phyloP scores from a whole-genome alignment of 2,113 vertebrate species.

The Planiliza haematocheilus region DNA sequence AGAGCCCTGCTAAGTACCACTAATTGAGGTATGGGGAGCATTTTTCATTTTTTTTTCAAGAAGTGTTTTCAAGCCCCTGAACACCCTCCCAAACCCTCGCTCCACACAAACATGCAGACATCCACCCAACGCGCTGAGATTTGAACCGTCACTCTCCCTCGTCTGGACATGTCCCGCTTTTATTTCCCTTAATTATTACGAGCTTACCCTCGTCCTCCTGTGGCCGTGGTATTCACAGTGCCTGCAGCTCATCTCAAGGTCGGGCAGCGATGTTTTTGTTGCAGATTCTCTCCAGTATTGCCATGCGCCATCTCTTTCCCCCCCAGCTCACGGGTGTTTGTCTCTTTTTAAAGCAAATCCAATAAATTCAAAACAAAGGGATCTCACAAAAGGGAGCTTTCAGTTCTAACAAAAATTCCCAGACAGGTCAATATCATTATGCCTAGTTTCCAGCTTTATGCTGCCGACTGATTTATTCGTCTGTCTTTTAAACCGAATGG shows the following conservation, averaged over 20 bases:
- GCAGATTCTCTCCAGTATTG: constrained; percentile 36
- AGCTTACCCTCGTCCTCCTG: constrained; percentile 26
- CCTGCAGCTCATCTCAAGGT: constrained; percentile 60
- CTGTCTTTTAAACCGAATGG: constrained; percentile 34
- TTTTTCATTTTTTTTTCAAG: constrained; percentile 35
- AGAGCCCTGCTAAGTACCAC: constrained; percentile 56
- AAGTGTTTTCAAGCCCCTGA: constrained; percentile 38
- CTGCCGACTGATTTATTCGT: constrained; percentile 13
- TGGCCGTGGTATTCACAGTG: constrained; percentile 20
- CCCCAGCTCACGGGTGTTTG: constrained; percentile 22
- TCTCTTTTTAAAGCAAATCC: constrained; percentile 33
- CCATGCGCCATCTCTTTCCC: constrained; percentile 13
- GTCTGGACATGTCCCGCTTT: constrained; percentile 21
- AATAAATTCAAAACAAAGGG: constrained; percentile 21
- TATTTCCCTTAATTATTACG: constrained; percentile 42
- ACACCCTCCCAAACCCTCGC: neutral
- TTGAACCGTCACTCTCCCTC: neutral
- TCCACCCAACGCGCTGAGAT: constrained; percentile 12
- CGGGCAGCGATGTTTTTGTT: constrained; percentile 43
- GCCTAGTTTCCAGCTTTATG: constrained; percentile 28
- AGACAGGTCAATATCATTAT: constrained; percentile 26
- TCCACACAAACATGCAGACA: constrained; percentile 22
- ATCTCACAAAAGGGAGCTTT: constrained; percentile 14
- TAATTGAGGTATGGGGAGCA: constrained; percentile 73
- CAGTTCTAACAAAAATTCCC: neutral